Evolutionary conservation across 1,140 invertebrate genomes (phyloP).

Genomic region (Drosophila dunni): DNA sequence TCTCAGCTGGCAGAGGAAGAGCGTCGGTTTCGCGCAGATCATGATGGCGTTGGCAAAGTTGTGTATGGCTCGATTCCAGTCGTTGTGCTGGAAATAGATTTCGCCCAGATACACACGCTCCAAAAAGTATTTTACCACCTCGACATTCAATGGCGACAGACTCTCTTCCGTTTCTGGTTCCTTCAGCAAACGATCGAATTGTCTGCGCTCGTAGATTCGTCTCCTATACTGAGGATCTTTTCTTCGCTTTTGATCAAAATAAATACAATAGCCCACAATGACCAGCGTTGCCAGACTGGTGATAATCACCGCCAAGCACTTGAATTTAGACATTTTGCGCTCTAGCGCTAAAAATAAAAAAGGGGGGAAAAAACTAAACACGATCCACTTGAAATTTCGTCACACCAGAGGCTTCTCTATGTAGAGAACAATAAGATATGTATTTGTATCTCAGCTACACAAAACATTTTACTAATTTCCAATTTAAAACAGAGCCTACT

Average conservation of each 20-base stretch:
- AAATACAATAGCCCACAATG: constrained; percentile 36
- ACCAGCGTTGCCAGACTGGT: constrained; percentile 20
- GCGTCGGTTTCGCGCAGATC: constrained; percentile 25
- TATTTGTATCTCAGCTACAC: neutral
- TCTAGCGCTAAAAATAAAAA: neutral
- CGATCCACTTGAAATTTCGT: neutral
- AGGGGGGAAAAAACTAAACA: too few relatives aligned
- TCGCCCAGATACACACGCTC: constrained; percentile 35
- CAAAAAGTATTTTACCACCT: constrained; percentile 27
- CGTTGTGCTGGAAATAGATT: neutral
- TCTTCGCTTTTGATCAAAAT: constrained; percentile 34
- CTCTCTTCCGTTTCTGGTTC: neutral
- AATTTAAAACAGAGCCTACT: neutral
- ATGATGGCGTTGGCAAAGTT: constrained; percentile 33
- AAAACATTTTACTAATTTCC: too few relatives aligned
- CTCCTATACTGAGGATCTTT: constrained; percentile 15
- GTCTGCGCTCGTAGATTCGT: constrained; percentile 22
- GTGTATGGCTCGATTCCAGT: constrained; percentile 8
- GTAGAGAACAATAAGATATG: neutral
- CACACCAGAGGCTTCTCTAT: neutral
- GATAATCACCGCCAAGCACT: neutral
- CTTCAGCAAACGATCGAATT: constrained; percentile 1
- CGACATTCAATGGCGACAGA: neutral
- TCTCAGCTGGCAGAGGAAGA: constrained; percentile 12
- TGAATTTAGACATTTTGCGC: constrained; percentile 4